Evolutionary conservation across 2,113 vertebrate species (phyloP).

Genomic region (Vicugna pacos): DNA sequence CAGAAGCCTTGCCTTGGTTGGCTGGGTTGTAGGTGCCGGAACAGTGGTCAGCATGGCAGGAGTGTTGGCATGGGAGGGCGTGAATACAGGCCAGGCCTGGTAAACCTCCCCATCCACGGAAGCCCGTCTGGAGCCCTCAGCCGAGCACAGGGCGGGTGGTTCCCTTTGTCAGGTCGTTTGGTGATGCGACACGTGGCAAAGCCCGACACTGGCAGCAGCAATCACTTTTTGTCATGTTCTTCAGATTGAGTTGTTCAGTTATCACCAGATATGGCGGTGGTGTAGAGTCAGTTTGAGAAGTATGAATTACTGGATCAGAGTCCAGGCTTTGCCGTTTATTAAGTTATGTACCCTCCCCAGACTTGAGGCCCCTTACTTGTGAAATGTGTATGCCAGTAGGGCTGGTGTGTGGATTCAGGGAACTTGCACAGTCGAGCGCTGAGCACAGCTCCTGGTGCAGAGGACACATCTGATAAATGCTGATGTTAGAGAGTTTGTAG

Average conservation of each 20-base stretch:
- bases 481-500: not conserved
- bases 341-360: not conserved
- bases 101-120: not conserved
- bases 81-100: not conserved
- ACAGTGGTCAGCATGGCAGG: not conserved
- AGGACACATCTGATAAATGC: not conserved
- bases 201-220: not conserved
- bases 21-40: not conserved
- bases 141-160: too few species aligned
- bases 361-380: not conserved
- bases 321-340: not conserved
- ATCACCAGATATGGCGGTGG: not conserved
- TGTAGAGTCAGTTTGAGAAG: not conserved
- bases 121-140: not conserved
- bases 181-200: not conserved
- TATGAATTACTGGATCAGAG: not conserved
- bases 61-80: not conserved
- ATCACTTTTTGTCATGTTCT: not conserved
- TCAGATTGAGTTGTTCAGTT: not conserved
- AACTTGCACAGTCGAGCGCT: not conserved
- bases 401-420: not conserved
- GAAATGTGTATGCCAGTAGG: not conserved
- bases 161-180: not conserved
- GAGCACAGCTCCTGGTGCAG: not conserved
- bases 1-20: not conserved